Percentiles rank a stretch among this genome's conserved stretches.
Evolutionary conservation across 2,113 vertebrate species (phyloP).

Genomic region (Aptenodytes forsteri): DNA sequence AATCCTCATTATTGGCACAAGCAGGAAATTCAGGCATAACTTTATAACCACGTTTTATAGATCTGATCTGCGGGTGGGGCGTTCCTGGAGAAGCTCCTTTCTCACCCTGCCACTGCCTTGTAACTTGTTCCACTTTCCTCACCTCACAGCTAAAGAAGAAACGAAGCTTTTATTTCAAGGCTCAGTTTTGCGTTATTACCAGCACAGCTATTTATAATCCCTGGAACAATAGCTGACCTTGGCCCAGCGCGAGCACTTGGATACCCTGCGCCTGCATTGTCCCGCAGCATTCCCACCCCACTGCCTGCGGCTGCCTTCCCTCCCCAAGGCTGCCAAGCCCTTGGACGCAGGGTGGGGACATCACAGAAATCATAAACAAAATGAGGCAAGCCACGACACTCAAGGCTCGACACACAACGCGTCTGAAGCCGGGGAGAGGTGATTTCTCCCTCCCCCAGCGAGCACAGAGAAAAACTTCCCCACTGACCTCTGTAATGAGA

Average conservation of each 20-base stretch:
- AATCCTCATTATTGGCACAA: not conserved
- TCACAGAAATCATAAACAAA: not conserved
- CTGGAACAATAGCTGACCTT: conserved; percentile 73
- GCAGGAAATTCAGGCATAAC: not conserved
- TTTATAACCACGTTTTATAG: not conserved
- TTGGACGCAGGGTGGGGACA: conserved; percentile 37
- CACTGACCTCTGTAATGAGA: not conserved
- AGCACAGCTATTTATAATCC: conserved; percentile 65
- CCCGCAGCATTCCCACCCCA: conserved; percentile 44
- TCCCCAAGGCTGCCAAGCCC: conserved; percentile 25
- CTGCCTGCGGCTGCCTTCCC: not conserved
- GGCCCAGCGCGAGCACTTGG: conserved; percentile 16
- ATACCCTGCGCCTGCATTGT: conserved; percentile 54
- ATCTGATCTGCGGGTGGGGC: not conserved
- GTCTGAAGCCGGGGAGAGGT: not conserved
- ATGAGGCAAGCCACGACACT: not conserved
- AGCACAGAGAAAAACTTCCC: not conserved
- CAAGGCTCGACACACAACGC: not conserved
- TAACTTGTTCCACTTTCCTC: not conserved
- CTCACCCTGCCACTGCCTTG: not conserved
- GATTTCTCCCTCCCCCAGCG: not conserved
- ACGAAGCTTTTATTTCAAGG: conserved; percentile 7
- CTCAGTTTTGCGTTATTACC: conserved; percentile 27
- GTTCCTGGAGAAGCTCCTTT: not conserved
- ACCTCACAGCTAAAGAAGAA: not conserved